These are phyloP conservation scores for Tauraco hartlaubi DNA, from an alignment of 2,797 vertebrate species.

Conservation along the genomic window DNA sequence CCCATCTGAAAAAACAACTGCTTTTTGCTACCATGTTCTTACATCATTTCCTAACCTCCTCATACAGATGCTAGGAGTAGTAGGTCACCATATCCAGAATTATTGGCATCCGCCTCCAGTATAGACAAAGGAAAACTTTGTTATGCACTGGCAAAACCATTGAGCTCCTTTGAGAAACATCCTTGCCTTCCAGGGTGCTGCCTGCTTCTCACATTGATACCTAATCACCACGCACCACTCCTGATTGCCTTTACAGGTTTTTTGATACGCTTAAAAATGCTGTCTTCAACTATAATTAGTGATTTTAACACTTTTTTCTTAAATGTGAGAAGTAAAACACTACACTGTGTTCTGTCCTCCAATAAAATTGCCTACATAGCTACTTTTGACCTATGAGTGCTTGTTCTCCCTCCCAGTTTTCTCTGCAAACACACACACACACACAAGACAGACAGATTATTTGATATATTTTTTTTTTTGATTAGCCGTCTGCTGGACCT, in stretches of 20 bases:
- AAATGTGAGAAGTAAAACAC: constrained; percentile 19
- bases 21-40: constrained; percentile 16
- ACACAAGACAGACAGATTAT: not conserved
- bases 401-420: not conserved
- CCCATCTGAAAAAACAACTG: not conserved
- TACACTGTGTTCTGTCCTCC: not conserved
- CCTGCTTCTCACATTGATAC: not conserved
- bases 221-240: constrained; percentile 36
- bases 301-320: constrained; percentile 5
- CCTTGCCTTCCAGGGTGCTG: not conserved
- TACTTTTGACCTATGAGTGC: not conserved
- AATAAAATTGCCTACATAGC: not conserved
- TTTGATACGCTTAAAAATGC: constrained; percentile 29
- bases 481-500: not conserved
- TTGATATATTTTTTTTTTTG: not conserved
- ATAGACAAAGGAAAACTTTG: constrained; percentile 21
- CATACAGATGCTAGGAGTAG: not conserved
- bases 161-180: constrained; percentile 27
- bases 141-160: not conserved
- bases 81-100: not conserved
- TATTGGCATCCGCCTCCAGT: constrained; percentile 13
- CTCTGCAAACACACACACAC: not conserved
- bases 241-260: not conserved
- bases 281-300: constrained; percentile 15
- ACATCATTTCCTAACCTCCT: not conserved